Conservation (phyloP, 2,113 vertebrate species). For the Arothron firmamentum region DNA sequence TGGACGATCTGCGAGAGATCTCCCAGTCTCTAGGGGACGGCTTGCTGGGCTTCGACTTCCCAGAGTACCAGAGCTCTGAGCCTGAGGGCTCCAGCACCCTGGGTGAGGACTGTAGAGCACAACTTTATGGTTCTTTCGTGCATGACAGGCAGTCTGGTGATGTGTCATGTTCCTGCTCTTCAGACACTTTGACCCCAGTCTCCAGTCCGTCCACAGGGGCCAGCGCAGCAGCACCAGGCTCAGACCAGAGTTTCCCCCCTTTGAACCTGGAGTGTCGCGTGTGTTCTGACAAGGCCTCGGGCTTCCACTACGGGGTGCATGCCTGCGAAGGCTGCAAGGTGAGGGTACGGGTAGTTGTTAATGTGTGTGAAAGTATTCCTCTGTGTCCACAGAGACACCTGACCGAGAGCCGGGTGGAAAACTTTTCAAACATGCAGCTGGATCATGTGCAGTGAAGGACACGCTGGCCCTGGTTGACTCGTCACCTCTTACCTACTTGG, state of each 20-base stretch:
- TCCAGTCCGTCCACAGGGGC: slow-evolving; percentile 86
- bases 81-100: slow-evolving; percentile 79
- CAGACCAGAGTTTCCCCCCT: slow-evolving; percentile 67
- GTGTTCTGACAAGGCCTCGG: slow-evolving; percentile 93
- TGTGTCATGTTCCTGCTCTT: background rate
- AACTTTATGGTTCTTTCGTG: too few relatives aligned
- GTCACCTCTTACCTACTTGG: slow-evolving; percentile 50
- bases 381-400: slow-evolving; percentile 5
- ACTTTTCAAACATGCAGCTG: slow-evolving; percentile 32
- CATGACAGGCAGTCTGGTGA: background rate
- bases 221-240: slow-evolving; percentile 48
- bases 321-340: slow-evolving; percentile 99
- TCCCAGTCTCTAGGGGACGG: slow-evolving; percentile 81
- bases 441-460: slow-evolving; percentile 52
- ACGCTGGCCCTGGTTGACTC: slow-evolving; percentile 21
- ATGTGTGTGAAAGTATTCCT: background rate
- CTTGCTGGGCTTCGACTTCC: slow-evolving; percentile 78
- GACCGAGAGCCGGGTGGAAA: slow-evolving; percentile 57
- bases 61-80: slow-evolving; percentile 80
- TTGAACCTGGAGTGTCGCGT: slow-evolving; percentile 90
- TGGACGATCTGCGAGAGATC: slow-evolving; percentile 83
- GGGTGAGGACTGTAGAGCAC: slow-evolving; percentile 67
- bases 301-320: slow-evolving; percentile 98
- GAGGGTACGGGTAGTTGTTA: slow-evolving; percentile 27
- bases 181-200: slow-evolving; percentile 90